A percentile compares a stretch with the other conserved stretches of the same genome.
These are phyloP conservation scores for Drosophila colorata DNA, from an alignment of 2,888 invertebrate genomes.

Conservation along the genomic window DNA sequence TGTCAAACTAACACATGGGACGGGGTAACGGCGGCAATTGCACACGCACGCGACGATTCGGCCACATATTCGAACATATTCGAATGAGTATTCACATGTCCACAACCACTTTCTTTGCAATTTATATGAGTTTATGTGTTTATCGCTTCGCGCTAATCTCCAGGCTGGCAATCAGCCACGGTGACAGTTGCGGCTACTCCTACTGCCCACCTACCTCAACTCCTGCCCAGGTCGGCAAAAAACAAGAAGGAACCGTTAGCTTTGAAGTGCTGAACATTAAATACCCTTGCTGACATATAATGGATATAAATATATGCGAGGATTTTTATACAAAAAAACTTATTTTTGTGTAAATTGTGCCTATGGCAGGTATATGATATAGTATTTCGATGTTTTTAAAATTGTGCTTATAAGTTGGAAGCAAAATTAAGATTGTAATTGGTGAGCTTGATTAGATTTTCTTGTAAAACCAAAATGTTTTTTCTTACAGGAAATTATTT, in stretches of 20 bases:
- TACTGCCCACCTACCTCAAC: conserved; percentile 42
- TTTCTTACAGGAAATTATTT: no score
- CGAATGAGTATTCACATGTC: conserved; percentile 36
- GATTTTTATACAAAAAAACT: no score
- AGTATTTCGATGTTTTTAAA: no score
- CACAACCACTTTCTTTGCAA: conserved; percentile 75
- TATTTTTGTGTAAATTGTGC: no score
- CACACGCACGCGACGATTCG: conserved; percentile 69
- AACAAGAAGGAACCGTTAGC: background rate
- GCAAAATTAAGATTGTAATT: no score
- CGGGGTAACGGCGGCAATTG: conserved; percentile 54
- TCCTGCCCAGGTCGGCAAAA: conserved; percentile 11
- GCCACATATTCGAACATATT: conserved; percentile 5
- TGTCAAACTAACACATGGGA: conserved; percentile 69
- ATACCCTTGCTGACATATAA: no score
- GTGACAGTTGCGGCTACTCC: conserved; percentile 77
- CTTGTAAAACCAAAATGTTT: no score
- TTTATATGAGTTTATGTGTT: conserved; percentile 72
- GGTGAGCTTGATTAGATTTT: no score
- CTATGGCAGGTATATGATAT: no score
- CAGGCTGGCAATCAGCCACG: conserved; percentile 57
- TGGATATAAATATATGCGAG: no score
- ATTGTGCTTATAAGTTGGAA: no score
- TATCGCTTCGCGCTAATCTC: conserved; percentile 74
- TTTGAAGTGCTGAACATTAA: no score